Evolutionary conservation across 2,797 vertebrate species (phyloP), one percentile per base, ranked within the genome.

Genomic region (Bradypodion pumilum): DNA sequence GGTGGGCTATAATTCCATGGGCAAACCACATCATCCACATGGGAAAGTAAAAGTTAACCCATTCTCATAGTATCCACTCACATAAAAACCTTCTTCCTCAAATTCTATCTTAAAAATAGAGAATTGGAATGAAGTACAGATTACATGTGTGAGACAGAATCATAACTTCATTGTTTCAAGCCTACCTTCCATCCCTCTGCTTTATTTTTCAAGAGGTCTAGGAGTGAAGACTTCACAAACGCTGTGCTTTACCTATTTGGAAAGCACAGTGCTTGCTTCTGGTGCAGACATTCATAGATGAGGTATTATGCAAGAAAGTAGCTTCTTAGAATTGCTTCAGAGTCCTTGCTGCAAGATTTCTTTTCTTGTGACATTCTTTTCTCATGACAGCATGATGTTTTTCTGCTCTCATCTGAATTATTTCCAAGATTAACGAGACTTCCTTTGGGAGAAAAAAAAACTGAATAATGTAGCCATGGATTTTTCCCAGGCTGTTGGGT

Each of bases 391-490:
- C 19, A 52, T 16, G 44, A 3, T 46, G 40, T 78, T 78, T 65
- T 32, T 62, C 35, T 25, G 40, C 49, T 40, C 27, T 9, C 5
- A 19, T 69, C 23, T 81, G 13, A 62, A 74, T 27, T 78, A 29
- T 77, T 70, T 83, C 10, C 52, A 25, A 25, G 16, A 78, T 35
- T 0, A 0, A 1, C 0, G 2, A 63, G 52, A 70, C 27, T 86
- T 42, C 78, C 66, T 4, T 0, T 44, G 89, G 52, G 60, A 70
- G 7, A 46, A 88, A 81, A 40, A 40, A n/a, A 32, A 5, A 4
- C 82, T 81, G 25, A 76, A 59, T 78, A n/a, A 35, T 7, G 27
- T 65, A 65, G 62, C 86, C 77, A 40, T n/a, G 0, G 7, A 44
- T 81, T 88, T 37, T 76, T 86, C 59, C n/a, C 40, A 75, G 66